Base-by-base conservation (phyloP, 2,888 invertebrate genomes). In the Mellilla xanthometata region DNA sequence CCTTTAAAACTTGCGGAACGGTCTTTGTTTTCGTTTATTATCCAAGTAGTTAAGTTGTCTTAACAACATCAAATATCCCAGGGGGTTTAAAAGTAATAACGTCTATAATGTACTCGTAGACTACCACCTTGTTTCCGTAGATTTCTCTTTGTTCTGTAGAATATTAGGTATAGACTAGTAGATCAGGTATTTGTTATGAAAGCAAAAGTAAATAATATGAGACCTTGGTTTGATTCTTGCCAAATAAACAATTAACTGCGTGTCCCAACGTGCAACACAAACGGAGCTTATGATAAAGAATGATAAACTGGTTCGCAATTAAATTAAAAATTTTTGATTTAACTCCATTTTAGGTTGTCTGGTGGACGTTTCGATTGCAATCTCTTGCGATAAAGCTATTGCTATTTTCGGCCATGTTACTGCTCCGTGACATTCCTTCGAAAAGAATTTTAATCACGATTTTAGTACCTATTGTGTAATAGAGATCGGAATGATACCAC, bases 391-490 rank as follows among this genome's bases (percentile, higher is more conserved):
- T 36, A 52, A 60, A 48, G 45, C 49, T 36, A 57, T 58, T 56
- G 49, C 60, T 42, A 49, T 55, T 58, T 58, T 42, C 42, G 50
- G 41, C 40, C 39, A 33, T 41, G 34, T 39, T 52, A 54, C 45
- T 42, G 32, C 27, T 31, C 32, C 47, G 45, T 36, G 46, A 56
- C 39, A 52, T 48, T 46, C 35, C 24, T 43, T 49, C 43, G 34
- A 44, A 56, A 43, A 52, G 36, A 61, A 58, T 50, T 53, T 46
- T 46, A 45, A 54, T 56, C 40, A 52, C 35, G 54, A 49, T 47
- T 58, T 58, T 58, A 27, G 23, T 34, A 44, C 44, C 36, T 29
- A 49, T 61, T 64, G 57, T 52, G 54, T 43, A 59, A 65, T 52
- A 29, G 32, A 49, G 39, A 54, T 38, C 36, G 30, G 13, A 53